Base-by-base conservation (phyloP, 2,888 invertebrate genomes). In the Eupsilia transversa region DNA sequence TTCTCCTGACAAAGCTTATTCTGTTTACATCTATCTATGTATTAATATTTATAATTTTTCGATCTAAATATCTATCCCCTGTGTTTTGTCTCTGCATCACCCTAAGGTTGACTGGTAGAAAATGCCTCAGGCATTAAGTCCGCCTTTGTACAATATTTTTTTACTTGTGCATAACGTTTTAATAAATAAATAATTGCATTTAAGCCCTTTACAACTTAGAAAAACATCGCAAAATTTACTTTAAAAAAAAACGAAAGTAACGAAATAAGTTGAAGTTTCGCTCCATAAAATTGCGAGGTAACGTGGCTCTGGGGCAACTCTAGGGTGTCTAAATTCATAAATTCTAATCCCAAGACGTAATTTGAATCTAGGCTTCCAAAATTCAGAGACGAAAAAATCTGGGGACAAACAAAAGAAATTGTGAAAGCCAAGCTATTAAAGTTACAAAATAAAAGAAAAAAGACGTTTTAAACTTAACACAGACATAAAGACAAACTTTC, bases 401-500 rank as follows among this genome's bases (percentile, higher is more conserved):
- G 41, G n/a, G 6, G 57, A 66, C 12, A 63, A 61, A 59, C 57
- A 60, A 81, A 43, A 72, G 12, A 57, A 72, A 74, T 67, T 38
- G 30, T 27, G 9, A 64, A 77, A 43, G 9, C 43, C 17, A 78
- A 43, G 35, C 33, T 56, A 60, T 70, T 70, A 61, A 69, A 75
- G 46, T 81, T 75, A 33, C n/a, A 41, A 70, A 30, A 41, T 43
- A 56, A 57, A 74, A 75, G 10, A 56, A 17, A 63, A 71, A 64
- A 72, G 2, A 72, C 72, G 46, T 27, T 27, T 30, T 30, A n/a
- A n/a, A n/a, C n/a, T n/a, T n/a, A 46, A 64, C 56, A 59, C 35
- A 43, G 27, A 60, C 46, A 52, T 46, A 69, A 83, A 73, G 17
- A n/a, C 4, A 63, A 83, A 83, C 69, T 77, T 83, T 83, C 27